Percentiles rank a stretch among this genome's conserved stretches.
phyloP scores from a whole-genome alignment of 2,113 vertebrate species.

The Phalacrocorax carbo region DNA sequence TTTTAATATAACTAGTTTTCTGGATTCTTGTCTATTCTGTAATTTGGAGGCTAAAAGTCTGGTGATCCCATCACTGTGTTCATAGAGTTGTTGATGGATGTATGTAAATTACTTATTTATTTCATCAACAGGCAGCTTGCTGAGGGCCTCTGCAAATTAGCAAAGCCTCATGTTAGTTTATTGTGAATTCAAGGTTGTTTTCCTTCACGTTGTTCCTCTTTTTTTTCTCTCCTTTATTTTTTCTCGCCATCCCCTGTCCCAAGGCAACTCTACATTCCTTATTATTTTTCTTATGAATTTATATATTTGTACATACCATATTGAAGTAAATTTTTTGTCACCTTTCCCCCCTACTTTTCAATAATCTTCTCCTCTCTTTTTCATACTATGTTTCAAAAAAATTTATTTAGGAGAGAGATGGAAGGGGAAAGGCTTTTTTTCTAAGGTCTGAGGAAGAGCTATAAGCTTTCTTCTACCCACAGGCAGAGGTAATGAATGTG shows the following conservation, averaged over 20 bases:
- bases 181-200: neutral
- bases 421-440: neutral
- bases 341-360: neutral
- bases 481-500: neutral
- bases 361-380: neutral
- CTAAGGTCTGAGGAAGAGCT: neutral
- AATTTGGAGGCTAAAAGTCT: slow-evolving; percentile 2
- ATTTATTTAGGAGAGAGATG: neutral
- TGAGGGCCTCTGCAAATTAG: neutral
- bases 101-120: slow-evolving; percentile 1
- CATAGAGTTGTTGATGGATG: neutral
- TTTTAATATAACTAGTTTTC: neutral
- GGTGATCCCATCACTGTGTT: neutral
- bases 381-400: neutral
- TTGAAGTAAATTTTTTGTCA: neutral
- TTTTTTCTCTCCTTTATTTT: neutral
- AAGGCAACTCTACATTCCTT: neutral
- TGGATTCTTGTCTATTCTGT: neutral
- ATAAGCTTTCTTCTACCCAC: neutral
- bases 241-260: neutral
- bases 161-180: neutral
- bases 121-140: neutral
- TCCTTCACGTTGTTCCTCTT: neutral
- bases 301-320: neutral
- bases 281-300: neutral